Evolutionary conservation across 2,888 invertebrate genomes (phyloP).

Genomic region (Lycocerus yunnanus): DNA sequence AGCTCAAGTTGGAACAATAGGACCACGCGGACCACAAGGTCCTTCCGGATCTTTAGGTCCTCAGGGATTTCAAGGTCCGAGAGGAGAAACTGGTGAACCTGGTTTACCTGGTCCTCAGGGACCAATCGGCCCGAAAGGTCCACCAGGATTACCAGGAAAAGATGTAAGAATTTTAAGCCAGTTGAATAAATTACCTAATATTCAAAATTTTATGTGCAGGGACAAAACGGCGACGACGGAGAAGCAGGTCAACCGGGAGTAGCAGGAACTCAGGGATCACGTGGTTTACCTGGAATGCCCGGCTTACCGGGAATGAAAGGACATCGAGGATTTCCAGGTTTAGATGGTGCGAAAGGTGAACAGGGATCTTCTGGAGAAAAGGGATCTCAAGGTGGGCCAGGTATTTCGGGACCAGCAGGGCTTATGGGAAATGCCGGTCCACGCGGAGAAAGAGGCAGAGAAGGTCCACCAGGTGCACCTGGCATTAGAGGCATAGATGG

Average conservation of each 20-base stretch:
- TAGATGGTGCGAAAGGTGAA: slow-evolving; percentile 82
- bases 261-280: slow-evolving; percentile 71
- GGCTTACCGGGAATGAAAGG: slow-evolving; percentile 84
- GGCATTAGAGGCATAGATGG: slow-evolving; percentile 83
- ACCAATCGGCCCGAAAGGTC: slow-evolving; percentile 64
- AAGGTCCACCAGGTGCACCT: slow-evolving; percentile 78
- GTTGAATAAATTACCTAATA: not conserved
- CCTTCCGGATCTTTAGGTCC: slow-evolving; percentile 65
- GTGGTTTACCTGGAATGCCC: slow-evolving; percentile 75
- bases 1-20: slow-evolving; percentile 78
- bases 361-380: slow-evolving; percentile 77
- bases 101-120: slow-evolving; percentile 70
- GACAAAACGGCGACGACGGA: slow-evolving; percentile 78
- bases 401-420: slow-evolving; percentile 74
- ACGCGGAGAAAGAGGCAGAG: slow-evolving; percentile 82
- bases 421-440: slow-evolving; percentile 76
- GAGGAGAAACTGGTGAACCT: slow-evolving; percentile 80
- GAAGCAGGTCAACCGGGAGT: slow-evolving; percentile 76
- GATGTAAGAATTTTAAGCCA: slow-evolving; percentile 61
- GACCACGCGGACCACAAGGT: slow-evolving; percentile 80
- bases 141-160: slow-evolving; percentile 74
- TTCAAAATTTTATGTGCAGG: slow-evolving; percentile 57
- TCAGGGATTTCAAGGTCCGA: slow-evolving; percentile 81
- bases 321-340: slow-evolving; percentile 78
- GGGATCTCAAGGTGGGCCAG: slow-evolving; percentile 68